phyloP scores from a whole-genome alignment of 2,113 vertebrate species.

The Pseudolaguvia tuberculata region DNA sequence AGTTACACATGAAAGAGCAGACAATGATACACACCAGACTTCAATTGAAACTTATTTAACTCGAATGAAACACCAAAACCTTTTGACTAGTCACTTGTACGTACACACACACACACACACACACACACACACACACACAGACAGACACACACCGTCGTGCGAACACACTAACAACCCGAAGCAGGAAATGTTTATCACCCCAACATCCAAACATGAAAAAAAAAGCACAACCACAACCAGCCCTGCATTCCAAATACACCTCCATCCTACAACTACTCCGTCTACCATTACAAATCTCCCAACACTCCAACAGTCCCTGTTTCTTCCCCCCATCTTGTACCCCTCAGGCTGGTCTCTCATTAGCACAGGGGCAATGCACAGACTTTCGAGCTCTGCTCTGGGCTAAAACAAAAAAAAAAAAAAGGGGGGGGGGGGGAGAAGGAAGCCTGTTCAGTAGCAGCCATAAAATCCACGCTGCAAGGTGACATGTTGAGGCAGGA shows the following conservation, averaged over 20 bases:
- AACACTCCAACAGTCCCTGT: slow-evolving; percentile 22
- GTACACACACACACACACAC: background rate
- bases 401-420: slow-evolving; percentile 24
- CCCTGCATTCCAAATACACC: slow-evolving; percentile 13
- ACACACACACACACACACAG: background rate
- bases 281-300: slow-evolving; percentile 20
- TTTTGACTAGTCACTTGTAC: background rate
- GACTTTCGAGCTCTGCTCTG: slow-evolving; percentile 9
- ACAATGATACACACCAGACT: background rate
- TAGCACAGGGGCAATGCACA: slow-evolving; percentile 20
- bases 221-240: slow-evolving; percentile 11
- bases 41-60: background rate
- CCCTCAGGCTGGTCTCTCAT: slow-evolving; percentile 33
- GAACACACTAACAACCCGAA: slow-evolving; percentile 4
- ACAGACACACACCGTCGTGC: background rate
- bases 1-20: background rate
- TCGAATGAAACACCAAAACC: background rate
- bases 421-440: background rate
- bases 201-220: slow-evolving; percentile 3
- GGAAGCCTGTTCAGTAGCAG: slow-evolving; percentile 74
- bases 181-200: slow-evolving; percentile 6
- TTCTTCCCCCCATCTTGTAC: slow-evolving; percentile 11
- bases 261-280: slow-evolving; percentile 1
- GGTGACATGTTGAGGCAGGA: slow-evolving; percentile 76
- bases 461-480: slow-evolving; percentile 70